Evolutionary conservation across 2,113 vertebrate species (phyloP), one percentile per base, ranked within the genome.

Genomic region (Paratilapia polleni): DNA sequence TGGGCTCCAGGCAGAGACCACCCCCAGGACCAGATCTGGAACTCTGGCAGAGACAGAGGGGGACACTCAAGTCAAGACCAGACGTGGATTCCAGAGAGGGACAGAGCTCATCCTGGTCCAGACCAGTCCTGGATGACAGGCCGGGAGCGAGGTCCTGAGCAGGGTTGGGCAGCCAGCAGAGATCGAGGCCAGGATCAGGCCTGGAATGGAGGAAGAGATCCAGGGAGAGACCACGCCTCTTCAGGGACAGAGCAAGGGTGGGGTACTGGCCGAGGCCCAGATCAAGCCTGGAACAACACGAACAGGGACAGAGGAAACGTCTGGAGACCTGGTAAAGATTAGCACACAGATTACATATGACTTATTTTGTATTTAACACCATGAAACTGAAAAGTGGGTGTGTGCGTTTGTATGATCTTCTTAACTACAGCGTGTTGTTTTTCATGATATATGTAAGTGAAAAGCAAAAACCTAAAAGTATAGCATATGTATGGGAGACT

Each of bases 301-400:
- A 64, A 59, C 85, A 70, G 83, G 19, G 89, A 91, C 34, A 12
- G 93, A 60, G 90, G 49, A 10, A 81, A 86, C 3, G 22, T 93
- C 20, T 92, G 90, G 91, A 93, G 91, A 75, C 93, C 91, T 3
- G 94, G 94, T 94, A 80, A 20, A 15, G 2, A 8, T 26, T 28
- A 73, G 26, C 19, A 28, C 1, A 60, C 7, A 15, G 26, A 14
- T 24, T 5, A 19, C 20, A 20, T 19, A 49, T 49, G 47, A 54
- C 12, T 36, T 10, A 75, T 20, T 56, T 54, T 68, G 41, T 68
- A 26, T 26, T 73, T 47, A 52, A 52, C 15, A 14, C 11, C 52
- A 9, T 52, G 47, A 73, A 31, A 34, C 8, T 36, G 36, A 36
- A 36, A 8, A 5, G 36, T 36, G 36, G 36, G 2, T 73, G 2